Conservation (phyloP, 2,888 invertebrate genomes). For the Embidobia sp. region DNA sequence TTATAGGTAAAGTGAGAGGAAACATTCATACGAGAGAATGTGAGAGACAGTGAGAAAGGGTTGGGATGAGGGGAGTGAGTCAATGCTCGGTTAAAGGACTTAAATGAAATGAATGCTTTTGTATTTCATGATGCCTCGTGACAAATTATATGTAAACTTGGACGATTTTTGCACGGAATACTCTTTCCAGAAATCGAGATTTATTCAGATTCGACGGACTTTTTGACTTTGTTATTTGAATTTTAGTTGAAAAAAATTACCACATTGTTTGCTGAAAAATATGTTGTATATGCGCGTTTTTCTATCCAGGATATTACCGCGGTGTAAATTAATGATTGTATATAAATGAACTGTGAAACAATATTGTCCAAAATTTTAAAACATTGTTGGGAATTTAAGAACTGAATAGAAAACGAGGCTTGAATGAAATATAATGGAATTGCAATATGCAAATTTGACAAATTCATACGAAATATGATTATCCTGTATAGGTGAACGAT, state of each 20-base stretch:
- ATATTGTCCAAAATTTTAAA: conserved; percentile 17
- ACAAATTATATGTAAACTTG: background rate
- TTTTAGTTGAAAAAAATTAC: background rate
- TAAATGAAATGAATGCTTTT: conserved; percentile 11
- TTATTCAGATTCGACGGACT: background rate
- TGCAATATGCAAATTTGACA: conserved; percentile 4
- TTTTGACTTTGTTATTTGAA: conserved; percentile 23
- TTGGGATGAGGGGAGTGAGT: too few relatives aligned
- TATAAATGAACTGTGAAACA: conserved; percentile 6
- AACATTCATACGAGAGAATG: too few relatives aligned
- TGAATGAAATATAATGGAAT: conserved; percentile 17
- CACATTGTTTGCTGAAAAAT: conserved; percentile 4
- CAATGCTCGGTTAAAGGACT: too few relatives aligned
- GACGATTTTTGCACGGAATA: conserved; percentile 14
- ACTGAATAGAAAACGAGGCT: background rate
- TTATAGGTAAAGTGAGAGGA: too few relatives aligned
- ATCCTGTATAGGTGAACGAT: conserved; percentile 44
- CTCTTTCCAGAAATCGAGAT: background rate
- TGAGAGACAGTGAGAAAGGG: background rate
- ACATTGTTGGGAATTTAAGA: conserved; percentile 8
- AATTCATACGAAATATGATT: conserved; percentile 7
- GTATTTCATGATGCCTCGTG: conserved; percentile 20
- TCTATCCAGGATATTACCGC: conserved; percentile 21
- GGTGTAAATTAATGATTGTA: background rate
- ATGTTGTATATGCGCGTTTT: conserved; percentile 14